Percentiles rank a stretch among this genome's conserved stretches.
Evolutionary conservation across 1,140 invertebrate species (phyloP).

Genomic region (Bradysia coprophila): DNA sequence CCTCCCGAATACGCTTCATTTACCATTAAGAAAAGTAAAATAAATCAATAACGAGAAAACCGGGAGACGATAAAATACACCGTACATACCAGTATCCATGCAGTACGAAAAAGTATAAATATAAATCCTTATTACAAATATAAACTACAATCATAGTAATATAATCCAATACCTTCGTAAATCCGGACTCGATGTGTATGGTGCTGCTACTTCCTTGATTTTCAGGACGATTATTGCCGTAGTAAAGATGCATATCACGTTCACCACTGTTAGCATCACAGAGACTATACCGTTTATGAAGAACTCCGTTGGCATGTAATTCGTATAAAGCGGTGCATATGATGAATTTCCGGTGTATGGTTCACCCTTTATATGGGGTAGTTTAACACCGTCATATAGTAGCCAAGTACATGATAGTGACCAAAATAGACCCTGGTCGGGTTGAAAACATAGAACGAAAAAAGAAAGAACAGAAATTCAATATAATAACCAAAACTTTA

Average conservation of each 20-base stretch:
- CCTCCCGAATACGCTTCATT: too few species aligned
- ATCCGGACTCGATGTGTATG: slow-evolving; percentile 53
- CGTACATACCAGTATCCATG: too few species aligned
- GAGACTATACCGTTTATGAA: slow-evolving; percentile 60
- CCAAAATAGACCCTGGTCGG: slow-evolving; percentile 48
- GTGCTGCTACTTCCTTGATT: slow-evolving; percentile 73
- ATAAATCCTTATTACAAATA: too few species aligned
- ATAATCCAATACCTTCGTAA: slow-evolving; percentile 43
- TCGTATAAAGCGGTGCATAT: slow-evolving; percentile 43
- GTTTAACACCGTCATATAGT: slow-evolving; percentile 41
- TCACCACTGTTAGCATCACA: slow-evolving; percentile 58
- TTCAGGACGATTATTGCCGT: slow-evolving; percentile 65
- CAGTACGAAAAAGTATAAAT: too few species aligned
- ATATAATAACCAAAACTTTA: too few species aligned
- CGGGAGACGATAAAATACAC: too few species aligned
- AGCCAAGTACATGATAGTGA: slow-evolving; percentile 52
- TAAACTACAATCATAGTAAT: too few species aligned
- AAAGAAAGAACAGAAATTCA: too few species aligned
- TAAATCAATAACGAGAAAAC: too few species aligned
- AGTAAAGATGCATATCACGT: slow-evolving; percentile 70
- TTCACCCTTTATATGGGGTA: slow-evolving; percentile 49
- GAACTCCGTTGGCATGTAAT: slow-evolving; percentile 55
- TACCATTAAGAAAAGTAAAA: too few species aligned
- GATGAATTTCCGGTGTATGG: slow-evolving; percentile 35
- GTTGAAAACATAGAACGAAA: too few species aligned